These are phyloP conservation scores for Rhynchomys soricoides DNA, from an alignment of 2,113 vertebrate species.

Conservation along the genomic window DNA sequence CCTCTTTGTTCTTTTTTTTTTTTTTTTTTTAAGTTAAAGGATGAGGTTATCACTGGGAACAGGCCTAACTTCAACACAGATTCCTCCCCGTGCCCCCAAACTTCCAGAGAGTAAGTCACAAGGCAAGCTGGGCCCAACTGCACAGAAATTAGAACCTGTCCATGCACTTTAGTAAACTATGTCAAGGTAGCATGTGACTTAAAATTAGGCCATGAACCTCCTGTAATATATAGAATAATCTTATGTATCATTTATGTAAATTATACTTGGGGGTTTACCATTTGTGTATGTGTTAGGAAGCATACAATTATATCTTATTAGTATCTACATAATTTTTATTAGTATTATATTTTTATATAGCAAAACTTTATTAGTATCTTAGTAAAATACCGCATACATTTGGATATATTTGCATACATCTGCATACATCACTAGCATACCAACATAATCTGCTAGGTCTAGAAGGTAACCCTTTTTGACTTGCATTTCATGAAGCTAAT, in stretches of 20 bases:
- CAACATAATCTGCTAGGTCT: not conserved
- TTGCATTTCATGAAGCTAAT: not conserved
- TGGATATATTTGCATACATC: not conserved
- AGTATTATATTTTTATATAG: not conserved
- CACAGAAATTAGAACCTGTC: not conserved
- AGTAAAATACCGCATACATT: not conserved
- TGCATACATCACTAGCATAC: not conserved
- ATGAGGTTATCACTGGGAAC: not conserved
- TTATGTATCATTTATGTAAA: not conserved
- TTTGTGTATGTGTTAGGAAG: not conserved
- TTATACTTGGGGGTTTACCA: not conserved
- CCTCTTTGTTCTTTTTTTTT: not conserved
- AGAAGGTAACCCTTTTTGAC: not conserved
- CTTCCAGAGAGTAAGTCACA: not conserved
- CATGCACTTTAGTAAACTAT: not conserved
- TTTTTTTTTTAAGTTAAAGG: not conserved
- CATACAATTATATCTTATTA: not conserved
- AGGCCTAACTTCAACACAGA: not conserved
- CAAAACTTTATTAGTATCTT: conserved; percentile 5
- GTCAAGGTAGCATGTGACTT: not conserved
- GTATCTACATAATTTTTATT: not conserved
- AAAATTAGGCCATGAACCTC: not conserved
- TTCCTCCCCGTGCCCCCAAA: not conserved
- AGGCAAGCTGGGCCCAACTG: not conserved
- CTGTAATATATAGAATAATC: not conserved